A percentile compares a stretch with the other conserved stretches of the same genome.
These are phyloP conservation scores for Callionymus lyra DNA, from an alignment of 2,113 vertebrate genomes.

Conservation along the genomic window DNA sequence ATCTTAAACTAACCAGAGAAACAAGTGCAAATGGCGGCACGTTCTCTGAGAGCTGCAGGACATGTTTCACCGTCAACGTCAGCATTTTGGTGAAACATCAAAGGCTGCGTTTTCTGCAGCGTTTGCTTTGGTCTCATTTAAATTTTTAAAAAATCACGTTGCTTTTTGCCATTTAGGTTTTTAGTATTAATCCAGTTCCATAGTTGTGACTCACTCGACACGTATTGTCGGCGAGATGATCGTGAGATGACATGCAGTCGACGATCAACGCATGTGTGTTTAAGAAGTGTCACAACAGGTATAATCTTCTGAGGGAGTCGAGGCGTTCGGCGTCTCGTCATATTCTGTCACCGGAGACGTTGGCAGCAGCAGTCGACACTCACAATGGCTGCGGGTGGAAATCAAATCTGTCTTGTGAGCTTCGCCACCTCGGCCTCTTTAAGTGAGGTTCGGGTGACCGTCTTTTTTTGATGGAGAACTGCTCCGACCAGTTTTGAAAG, in stretches of 20 bases:
- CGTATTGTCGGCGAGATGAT: neutral
- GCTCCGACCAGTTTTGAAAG: conserved; percentile 53
- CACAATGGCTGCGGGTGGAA: conserved; percentile 37
- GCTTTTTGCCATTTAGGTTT: no score
- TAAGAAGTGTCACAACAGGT: conserved; percentile 17
- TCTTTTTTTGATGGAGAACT: conserved; percentile 46
- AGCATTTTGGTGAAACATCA: conserved; percentile 21
- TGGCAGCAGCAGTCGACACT: conserved; percentile 16
- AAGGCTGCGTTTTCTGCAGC: conserved; percentile 1
- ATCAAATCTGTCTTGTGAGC: conserved; percentile 34
- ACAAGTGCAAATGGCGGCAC: neutral
- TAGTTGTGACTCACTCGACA: no score
- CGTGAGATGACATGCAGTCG: conserved; percentile 24
- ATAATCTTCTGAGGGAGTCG: conserved; percentile 23
- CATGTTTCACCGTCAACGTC: conserved; percentile 12
- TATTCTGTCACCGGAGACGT: conserved; percentile 29
- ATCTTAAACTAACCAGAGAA: no score
- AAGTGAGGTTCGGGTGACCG: conserved; percentile 41
- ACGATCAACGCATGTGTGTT: conserved; percentile 31
- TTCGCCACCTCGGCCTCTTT: conserved; percentile 28
- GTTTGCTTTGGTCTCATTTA: no score
- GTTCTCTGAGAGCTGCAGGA: conserved; percentile 14
- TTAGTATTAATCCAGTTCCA: no score
- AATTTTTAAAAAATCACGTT: no score
- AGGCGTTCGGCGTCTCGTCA: conserved; percentile 22